Base-by-base conservation (phyloP, 2,797 vertebrate genomes). In the Acrossocheilus fasciatus region DNA sequence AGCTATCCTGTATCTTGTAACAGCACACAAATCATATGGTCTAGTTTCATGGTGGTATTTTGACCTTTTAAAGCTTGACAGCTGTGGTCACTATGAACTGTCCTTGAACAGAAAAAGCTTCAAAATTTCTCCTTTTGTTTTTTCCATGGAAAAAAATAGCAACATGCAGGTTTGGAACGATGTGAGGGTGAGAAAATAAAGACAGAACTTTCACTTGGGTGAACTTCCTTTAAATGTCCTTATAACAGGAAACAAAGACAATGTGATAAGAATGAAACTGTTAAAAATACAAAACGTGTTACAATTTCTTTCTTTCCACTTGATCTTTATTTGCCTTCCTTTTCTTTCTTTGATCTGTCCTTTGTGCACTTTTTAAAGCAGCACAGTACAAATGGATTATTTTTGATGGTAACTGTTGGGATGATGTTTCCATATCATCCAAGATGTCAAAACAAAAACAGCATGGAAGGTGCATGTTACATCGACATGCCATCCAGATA, bases 361-460 rank as follows among this genome's bases (percentile, higher is more conserved):
- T 59, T 59, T 23, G 10, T 59, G 36, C 4, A 18, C 34, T 52
- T 82, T 68, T 50, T 17, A 23, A 81, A 81, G 78, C 26, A 18
- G 17, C 62, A 20, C 59, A 68, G 26, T 52, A 18, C 62, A 81
- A 47, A 45, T 23, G 17, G 30, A 69, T 82, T 39, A n/a, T 82
- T 52, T 70, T 70, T 52, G 47, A 82, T 9, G 4, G 30, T 54
- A 68, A 81, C 43, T 34, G 47, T 54, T 54, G 34, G 50, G 59
- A 81, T 57, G 79, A 78, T 59, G 78, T 82, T 88, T 85, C 84
- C 79, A 88, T 82, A 81, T 77, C 77, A 76, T 88, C 87, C 30
- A 75, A 81, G 43, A 62, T 47, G 17, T 74, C 45, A 68, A 57
- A 69, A 82, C 69, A 79, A 77, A 88, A 45, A 47, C 89, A 87